These are phyloP conservation scores for Cacatua alba DNA, from an alignment of 2,113 vertebrate species.

Conservation along the genomic window DNA sequence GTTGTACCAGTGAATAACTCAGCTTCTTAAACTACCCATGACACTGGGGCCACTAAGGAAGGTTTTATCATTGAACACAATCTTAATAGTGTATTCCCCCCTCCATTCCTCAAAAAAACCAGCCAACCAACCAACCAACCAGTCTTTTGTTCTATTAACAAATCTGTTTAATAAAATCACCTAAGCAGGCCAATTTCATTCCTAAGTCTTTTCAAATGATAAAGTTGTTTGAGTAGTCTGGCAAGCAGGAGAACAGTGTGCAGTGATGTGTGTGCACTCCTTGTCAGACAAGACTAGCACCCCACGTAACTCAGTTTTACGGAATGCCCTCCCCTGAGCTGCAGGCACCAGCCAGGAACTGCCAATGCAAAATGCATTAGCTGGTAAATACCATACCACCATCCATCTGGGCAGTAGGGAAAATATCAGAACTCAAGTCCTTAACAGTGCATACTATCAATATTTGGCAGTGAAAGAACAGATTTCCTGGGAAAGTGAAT, in stretches of 20 bases:
- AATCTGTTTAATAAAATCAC: not conserved
- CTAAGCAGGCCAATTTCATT: not conserved
- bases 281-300: not conserved
- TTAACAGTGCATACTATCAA: not conserved
- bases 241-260: not conserved
- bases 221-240: not conserved
- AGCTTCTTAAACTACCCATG: not conserved
- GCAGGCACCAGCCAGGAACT: not conserved
- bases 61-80: not conserved
- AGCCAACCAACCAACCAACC: not conserved
- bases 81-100: not conserved
- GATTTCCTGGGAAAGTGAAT: not conserved
- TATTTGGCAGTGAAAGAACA: not conserved
- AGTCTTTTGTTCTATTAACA: not conserved
- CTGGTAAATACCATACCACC: not conserved
- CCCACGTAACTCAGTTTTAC: not conserved
- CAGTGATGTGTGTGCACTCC: not conserved
- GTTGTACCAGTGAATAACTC: not conserved
- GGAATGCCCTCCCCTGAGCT: not conserved
- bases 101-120: fast-evolving
- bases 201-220: not conserved
- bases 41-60: not conserved
- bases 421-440: not conserved
- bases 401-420: not conserved
- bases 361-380: not conserved